These are phyloP conservation scores for Neogobius melanostomus DNA, from an alignment of 2,113 vertebrate species.

Conservation along the genomic window DNA sequence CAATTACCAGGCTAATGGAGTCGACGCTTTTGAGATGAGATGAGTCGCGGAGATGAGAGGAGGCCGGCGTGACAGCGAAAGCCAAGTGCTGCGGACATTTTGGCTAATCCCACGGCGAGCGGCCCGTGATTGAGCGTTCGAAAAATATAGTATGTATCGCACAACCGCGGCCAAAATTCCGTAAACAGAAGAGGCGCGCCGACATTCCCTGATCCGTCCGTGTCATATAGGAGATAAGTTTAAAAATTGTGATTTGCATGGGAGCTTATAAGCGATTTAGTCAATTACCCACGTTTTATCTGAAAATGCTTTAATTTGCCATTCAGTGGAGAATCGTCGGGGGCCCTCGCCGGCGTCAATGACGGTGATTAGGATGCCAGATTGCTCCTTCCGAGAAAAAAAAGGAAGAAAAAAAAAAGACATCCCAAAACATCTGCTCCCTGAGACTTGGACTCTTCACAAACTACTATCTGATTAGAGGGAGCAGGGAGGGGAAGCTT, in stretches of 20 bases:
- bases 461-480: slow-evolving; percentile 60
- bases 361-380: slow-evolving; percentile 72
- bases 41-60: slow-evolving; percentile 62
- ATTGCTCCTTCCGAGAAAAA: slow-evolving; percentile 53
- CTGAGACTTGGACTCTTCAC: slow-evolving; percentile 67
- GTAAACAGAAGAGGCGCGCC: background rate
- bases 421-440: slow-evolving; percentile 70
- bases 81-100: slow-evolving; percentile 56
- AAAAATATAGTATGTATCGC: slow-evolving; percentile 38
- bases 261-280: slow-evolving; percentile 73
- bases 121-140: slow-evolving; percentile 46
- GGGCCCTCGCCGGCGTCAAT: slow-evolving; percentile 69
- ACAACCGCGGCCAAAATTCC: slow-evolving; percentile 12
- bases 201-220: background rate
- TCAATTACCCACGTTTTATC: slow-evolving; percentile 73
- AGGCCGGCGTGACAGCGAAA: slow-evolving; percentile 49
- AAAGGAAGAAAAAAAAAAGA: slow-evolving; percentile 37
- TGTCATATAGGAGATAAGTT: slow-evolving; percentile 63
- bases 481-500: slow-evolving; percentile 17
- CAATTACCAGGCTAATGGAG: slow-evolving; percentile 78
- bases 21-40: slow-evolving; percentile 75
- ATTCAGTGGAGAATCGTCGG: slow-evolving; percentile 72
- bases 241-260: slow-evolving; percentile 68
- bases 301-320: slow-evolving; percentile 74
- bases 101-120: slow-evolving; percentile 65